These are phyloP conservation scores for Panurus biarmicus DNA, from an alignment of 2,113 vertebrate species.

Conservation along the genomic window DNA sequence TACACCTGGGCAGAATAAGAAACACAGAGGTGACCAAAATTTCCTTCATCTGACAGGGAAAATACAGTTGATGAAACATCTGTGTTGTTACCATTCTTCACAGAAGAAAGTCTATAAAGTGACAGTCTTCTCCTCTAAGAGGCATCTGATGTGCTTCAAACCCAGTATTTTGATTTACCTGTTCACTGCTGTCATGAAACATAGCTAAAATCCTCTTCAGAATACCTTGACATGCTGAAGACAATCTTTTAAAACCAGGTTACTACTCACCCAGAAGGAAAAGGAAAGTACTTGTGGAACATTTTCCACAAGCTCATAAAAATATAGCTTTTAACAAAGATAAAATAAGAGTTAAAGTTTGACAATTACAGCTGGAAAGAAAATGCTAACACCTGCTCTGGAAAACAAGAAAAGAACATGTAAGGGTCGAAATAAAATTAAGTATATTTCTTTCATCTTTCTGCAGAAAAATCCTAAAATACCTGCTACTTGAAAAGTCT, in stretches of 20 bases:
- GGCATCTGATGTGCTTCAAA: neutral
- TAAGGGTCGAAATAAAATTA: neutral
- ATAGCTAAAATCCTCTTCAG: neutral
- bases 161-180: neutral
- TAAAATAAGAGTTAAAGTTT: neutral
- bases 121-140: neutral
- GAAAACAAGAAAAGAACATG: rapidly evolving
- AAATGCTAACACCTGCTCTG: neutral
- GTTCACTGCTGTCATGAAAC: neutral
- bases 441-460: neutral
- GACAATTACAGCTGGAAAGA: neutral
- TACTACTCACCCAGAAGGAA: neutral
- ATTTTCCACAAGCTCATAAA: neutral
- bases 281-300: neutral
- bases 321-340: neutral
- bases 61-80: neutral
- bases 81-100: neutral
- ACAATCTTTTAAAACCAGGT: neutral
- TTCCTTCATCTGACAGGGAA: neutral
- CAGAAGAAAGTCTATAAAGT: neutral
- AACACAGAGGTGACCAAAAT: neutral
- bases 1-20: neutral
- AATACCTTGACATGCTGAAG: neutral
- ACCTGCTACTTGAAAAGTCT: neutral
- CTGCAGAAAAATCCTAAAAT: neutral